Conservation (phyloP, 1,140 invertebrate species). For the Metaphire vulgaris region DNA sequence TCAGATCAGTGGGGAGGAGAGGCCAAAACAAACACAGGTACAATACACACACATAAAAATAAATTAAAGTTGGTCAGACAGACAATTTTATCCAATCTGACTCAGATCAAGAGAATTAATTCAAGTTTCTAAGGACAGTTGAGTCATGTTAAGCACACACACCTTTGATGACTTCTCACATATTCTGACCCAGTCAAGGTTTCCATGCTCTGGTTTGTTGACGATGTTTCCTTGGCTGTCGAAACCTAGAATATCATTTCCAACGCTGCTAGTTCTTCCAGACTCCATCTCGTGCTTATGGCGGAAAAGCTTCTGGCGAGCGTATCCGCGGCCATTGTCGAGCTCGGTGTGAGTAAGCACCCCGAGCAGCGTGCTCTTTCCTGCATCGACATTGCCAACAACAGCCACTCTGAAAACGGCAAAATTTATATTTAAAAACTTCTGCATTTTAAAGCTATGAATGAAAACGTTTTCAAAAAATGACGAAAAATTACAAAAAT, state of each 20-base stretch:
- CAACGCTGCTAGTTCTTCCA: slow-evolving; percentile 94
- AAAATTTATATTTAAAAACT: no score
- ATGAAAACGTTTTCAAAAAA: no score
- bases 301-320: slow-evolving; percentile 83
- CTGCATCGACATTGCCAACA: slow-evolving; percentile 99
- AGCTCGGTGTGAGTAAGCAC: slow-evolving; percentile 95
- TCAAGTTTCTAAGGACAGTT: no score
- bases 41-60: no score
- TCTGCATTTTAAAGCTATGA: no score
- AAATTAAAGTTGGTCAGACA: no score
- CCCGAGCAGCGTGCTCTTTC: slow-evolving; percentile 93
- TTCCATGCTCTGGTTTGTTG: slow-evolving; percentile 84
- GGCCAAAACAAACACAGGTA: no score
- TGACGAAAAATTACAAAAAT: no score
- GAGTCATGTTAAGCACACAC: no score
- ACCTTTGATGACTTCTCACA: slow-evolving; percentile 97
- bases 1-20: no score
- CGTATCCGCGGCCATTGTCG: slow-evolving; percentile 88
- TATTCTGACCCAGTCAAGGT: slow-evolving; percentile 97
- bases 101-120: no score
- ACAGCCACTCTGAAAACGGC: slow-evolving; percentile 94
- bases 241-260: slow-evolving; percentile 97
- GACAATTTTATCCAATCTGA: no score
- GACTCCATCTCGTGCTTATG: slow-evolving; percentile 99
- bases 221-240: slow-evolving; percentile 74